A percentile compares a stretch with the other conserved stretches of the same genome.
Conservation (phyloP, 2,113 vertebrate species). For the Pelmatolapia mariae region DNA sequence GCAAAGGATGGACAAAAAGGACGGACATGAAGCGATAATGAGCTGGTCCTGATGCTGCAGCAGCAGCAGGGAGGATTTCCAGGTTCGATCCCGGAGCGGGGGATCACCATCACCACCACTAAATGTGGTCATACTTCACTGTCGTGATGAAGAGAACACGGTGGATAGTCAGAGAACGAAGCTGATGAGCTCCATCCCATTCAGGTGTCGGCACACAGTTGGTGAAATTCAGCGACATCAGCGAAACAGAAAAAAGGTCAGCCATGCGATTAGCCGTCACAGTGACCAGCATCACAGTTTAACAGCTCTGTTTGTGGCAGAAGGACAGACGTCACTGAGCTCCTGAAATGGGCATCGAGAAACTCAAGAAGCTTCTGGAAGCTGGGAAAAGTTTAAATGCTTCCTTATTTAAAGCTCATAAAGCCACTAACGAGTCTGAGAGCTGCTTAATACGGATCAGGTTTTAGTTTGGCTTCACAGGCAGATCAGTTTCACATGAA, state of each 20-base stretch:
- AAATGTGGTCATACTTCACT: not conserved
- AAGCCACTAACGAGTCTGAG: not conserved
- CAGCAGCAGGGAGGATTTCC: not conserved
- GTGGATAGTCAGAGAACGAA: not conserved
- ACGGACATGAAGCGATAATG: not conserved
- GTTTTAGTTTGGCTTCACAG: not conserved
- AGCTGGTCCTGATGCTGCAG: not conserved
- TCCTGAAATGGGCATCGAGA: not conserved
- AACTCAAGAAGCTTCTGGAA: not conserved
- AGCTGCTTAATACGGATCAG: not conserved
- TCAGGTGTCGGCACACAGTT: not conserved
- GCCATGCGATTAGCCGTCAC: not conserved
- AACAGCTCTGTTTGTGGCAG: no score
- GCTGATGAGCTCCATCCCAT: not conserved
- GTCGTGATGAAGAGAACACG: not conserved
- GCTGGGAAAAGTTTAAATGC: not conserved
- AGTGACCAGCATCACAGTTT: not conserved
- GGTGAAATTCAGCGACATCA: not conserved
- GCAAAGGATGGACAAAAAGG: not conserved
- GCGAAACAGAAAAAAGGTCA: not conserved
- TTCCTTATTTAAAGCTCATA: not conserved
- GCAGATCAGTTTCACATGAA: not conserved
- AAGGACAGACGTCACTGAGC: not conserved
- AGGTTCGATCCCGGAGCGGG: not conserved
- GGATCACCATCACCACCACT: not conserved